Evolutionary conservation across 2,888 invertebrate species (phyloP).

Genomic region (Urechis unicinctus): DNA sequence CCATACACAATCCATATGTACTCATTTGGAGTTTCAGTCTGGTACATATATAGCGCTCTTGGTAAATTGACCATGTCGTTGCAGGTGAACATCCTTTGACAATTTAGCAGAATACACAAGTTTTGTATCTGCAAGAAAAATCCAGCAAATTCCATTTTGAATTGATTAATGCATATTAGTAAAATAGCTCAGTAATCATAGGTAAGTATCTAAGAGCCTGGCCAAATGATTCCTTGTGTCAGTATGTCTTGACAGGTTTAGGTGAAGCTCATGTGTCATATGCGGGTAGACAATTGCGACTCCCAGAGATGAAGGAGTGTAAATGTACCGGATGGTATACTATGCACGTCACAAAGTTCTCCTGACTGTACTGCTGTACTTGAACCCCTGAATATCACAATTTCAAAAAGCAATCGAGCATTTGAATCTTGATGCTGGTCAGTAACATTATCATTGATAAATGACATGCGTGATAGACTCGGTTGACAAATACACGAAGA

Average conservation of each 20-base stretch:
- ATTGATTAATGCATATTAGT: not conserved
- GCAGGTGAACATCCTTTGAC: slow-evolving; percentile 38
- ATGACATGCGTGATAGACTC: too few species aligned
- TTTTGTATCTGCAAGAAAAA: slow-evolving; percentile 41
- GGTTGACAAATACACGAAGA: too few species aligned
- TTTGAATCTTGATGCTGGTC: not conserved
- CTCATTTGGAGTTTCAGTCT: slow-evolving; percentile 40
- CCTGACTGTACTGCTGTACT: slow-evolving; percentile 24
- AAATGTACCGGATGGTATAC: slow-evolving; percentile 33
- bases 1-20: slow-evolving; percentile 29
- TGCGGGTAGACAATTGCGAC: slow-evolving; percentile 25
- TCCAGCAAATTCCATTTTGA: not conserved
- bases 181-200: not conserved
- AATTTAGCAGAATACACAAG: slow-evolving; percentile 38
- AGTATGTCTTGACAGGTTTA: slow-evolving; percentile 27
- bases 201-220: too few species aligned
- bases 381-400: slow-evolving; percentile 22
- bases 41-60: slow-evolving; percentile 49
- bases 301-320: slow-evolving; percentile 39
- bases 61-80: slow-evolving; percentile 47
- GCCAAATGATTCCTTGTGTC: slow-evolving; percentile 41
- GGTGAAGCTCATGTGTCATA: too few species aligned
- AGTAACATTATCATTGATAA: too few species aligned
- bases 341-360: slow-evolving; percentile 36
- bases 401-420: not conserved